A percentile compares a stretch with the other conserved stretches of the same genome.
Conservation (phyloP, 37 sponge, comb jelly and placozoan species). For the Oopsacas minuta region DNA sequence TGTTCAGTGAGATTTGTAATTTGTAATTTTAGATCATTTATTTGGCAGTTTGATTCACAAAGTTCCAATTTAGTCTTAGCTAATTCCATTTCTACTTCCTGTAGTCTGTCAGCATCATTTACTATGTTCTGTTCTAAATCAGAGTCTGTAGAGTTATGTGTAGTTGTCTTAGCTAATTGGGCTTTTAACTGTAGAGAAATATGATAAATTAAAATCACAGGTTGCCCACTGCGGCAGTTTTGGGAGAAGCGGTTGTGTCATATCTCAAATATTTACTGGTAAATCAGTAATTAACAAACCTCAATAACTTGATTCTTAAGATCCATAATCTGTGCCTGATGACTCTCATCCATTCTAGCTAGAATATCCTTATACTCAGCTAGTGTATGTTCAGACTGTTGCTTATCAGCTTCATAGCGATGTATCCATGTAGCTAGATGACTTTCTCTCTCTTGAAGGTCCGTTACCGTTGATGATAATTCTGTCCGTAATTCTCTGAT, state of each 20-base stretch:
- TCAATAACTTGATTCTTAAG: neutral
- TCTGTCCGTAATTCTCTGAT: neutral
- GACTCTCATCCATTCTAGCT: neutral
- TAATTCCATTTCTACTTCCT: neutral
- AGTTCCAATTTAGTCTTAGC: neutral
- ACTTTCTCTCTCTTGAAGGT: neutral
- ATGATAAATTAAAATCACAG: neutral
- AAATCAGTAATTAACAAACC: neutral
- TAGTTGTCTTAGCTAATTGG: neutral
- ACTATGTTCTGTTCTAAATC: neutral
- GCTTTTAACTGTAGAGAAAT: neutral
- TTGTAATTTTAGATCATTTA: neutral
- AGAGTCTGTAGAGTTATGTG: neutral
- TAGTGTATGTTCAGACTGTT: neutral
- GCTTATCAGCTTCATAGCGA: neutral
- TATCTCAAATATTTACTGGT: too few relatives aligned
- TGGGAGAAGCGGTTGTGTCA: too few relatives aligned
- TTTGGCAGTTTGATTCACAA: neutral
- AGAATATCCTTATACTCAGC: neutral
- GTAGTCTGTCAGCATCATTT: neutral
- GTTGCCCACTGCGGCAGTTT: too few relatives aligned
- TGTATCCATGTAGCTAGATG: neutral
- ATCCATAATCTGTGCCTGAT: neutral
- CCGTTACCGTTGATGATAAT: neutral
- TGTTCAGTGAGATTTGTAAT: neutral